Conservation (phyloP, 2,797 vertebrate genomes). For the Perodicticus potto region DNA sequence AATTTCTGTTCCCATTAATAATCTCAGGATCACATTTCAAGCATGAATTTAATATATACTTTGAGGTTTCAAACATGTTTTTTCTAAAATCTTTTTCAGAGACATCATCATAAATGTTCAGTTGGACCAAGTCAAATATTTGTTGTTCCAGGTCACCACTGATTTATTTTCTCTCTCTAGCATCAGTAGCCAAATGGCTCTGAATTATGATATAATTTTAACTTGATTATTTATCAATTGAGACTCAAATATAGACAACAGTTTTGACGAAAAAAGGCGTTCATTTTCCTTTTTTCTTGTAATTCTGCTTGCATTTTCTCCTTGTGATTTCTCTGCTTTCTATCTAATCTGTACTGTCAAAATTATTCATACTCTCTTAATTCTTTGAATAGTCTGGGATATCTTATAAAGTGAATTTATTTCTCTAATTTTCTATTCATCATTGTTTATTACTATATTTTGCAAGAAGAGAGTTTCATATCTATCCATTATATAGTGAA, state of each 20-base stretch:
- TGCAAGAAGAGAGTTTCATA: background rate
- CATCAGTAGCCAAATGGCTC: background rate
- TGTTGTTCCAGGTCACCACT: background rate
- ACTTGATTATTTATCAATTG: background rate
- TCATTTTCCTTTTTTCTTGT: background rate
- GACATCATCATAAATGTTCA: background rate
- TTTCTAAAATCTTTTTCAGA: background rate
- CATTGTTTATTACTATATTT: background rate
- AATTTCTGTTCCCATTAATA: background rate
- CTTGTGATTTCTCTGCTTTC: background rate
- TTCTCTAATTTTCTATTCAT: background rate
- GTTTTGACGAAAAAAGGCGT: background rate
- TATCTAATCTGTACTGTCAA: background rate
- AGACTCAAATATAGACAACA: background rate
- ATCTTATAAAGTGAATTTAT: background rate
- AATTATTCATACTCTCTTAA: background rate
- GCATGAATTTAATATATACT: background rate
- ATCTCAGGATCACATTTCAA: background rate
- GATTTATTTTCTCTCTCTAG: background rate
- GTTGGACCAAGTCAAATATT: background rate
- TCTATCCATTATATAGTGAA: background rate
- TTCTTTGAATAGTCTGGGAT: background rate
- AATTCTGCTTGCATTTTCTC: background rate
- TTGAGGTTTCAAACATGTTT: background rate
- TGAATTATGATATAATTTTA: background rate